Evolutionary conservation across 2,113 vertebrate species (phyloP).

Genomic region (Pagrus major): DNA sequence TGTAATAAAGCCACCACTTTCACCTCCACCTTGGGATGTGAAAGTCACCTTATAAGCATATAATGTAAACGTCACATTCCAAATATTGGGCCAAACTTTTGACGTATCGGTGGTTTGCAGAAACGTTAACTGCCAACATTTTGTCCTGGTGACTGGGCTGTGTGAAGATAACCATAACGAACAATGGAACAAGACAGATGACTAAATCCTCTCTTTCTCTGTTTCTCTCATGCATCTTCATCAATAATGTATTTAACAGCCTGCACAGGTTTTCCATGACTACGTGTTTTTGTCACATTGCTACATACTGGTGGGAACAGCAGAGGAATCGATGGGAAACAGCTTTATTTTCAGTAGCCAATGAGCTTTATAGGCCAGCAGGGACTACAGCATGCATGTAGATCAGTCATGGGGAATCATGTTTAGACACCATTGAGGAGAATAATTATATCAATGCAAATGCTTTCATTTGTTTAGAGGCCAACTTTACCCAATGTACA

Average conservation of each 20-base stretch:
- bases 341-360: constrained; percentile 73
- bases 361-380: constrained; percentile 55
- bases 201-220: constrained; percentile 1
- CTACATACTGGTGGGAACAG: constrained; percentile 59
- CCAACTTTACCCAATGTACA: constrained; percentile 13
- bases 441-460: constrained; percentile 58
- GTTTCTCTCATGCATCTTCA: constrained; percentile 13
- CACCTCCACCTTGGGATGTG: too few relatives aligned
- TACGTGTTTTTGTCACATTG: constrained; percentile 60
- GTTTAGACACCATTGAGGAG: constrained; percentile 33
- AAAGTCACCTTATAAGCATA: too few relatives aligned
- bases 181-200: constrained; percentile 24
- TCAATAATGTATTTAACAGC: constrained; percentile 53
- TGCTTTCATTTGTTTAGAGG: constrained; percentile 25
- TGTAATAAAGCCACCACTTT: too few relatives aligned
- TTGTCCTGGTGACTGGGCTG: too few relatives aligned
- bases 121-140: too few relatives aligned
- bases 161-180: neutral
- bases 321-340: constrained; percentile 61
- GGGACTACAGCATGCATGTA: constrained; percentile 32
- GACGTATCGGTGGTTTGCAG: too few relatives aligned
- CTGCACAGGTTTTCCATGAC: constrained; percentile 33
- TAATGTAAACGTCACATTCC: too few relatives aligned
- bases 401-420: constrained; percentile 22
- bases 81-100: too few relatives aligned